Base-by-base conservation (phyloP, 2,797 vertebrate species). In the Coccyzus lansbergi region DNA sequence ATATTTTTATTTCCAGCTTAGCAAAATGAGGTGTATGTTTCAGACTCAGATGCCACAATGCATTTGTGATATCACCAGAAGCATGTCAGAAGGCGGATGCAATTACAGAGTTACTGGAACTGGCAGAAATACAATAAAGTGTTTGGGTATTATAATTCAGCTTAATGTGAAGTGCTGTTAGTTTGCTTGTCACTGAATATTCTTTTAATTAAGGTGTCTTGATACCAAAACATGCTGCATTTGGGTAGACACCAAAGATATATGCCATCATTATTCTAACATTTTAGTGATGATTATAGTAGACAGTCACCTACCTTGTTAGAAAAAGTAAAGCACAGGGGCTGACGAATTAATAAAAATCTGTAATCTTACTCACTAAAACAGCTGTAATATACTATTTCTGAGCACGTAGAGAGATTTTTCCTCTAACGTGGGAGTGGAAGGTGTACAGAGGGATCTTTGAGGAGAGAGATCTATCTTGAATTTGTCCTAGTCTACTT, bases 121-220 rank as follows among this genome's bases (percentile, higher is more conserved):
- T 70, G 70, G 29, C 60, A 91, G 91, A 95, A 97, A 92, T 90
- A 91, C 67, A 95, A 84, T 78, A 84, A 94, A 94, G 70, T 77
- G 58, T 81, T 90, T 94, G 49, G 15, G 48, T 83, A 78, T 83
- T 95, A 75, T 83, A 93, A 91, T 93, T 95, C 85, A 91, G 28
- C 69, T 94, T 89, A 79, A 68, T 90, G 69, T 89, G 55, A 94
- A 96, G 81, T 88, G 67, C 74, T 89, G 33, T 86, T 92, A 76
- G 75, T 77, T 97, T 94, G 7, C 40, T 97, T 96, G 52, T 95
- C 86, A 94, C 26, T 93, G 59, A 96, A 87, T 92, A 92, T 64
- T 51, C 67, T 94, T 88, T 68, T 97, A 94, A 97, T 95, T 90
- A 96, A 81, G 84, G 63, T 95, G 52, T 34, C 75, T 82, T 92